Base-by-base conservation (phyloP, 1,140 invertebrate genomes). In the Ladona fulva region DNA sequence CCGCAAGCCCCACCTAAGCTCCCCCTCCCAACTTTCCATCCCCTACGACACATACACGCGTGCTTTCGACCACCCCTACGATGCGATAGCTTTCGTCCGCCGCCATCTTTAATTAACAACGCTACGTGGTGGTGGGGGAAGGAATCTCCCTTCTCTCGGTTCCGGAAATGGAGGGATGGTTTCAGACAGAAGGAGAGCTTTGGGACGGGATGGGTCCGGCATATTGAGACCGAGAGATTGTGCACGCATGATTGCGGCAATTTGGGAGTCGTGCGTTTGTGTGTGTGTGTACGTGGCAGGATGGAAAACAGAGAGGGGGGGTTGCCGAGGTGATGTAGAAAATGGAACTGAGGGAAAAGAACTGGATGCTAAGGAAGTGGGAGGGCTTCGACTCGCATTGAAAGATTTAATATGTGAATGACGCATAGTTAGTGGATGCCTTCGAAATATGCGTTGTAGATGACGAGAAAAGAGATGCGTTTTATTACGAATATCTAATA, bases 61-160 rank as follows among this genome's bases (percentile, higher is more conserved):
- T 37, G 29, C 29, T 37, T 66, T 66, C 52, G 16, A 66, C 52
- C 14, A 19, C 52, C 52, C 14, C 52, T 66, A 66, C 52, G 52
- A 66, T 6, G 52, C 52, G 52, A 66, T 66, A 66, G 52, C 52
- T 66, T 66, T 66, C 52, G 52, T 22, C 52, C 52, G 52, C 14
- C 52, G 52, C 52, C 52, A 66, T 66, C 52, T 66, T 66, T 66
- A 66, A 66, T 66, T 66, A 66, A 66, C 52, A 66, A 22, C 52
- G 52, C 52, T 3, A 12, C 52, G 3, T 66, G 52, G 52, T 66
- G 52, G 52, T 66, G 52, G 52, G 52, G 52, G 52, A 12, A 66
- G 52, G 52, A 66, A 37, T 37, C 29, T 37, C 29, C 29, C 29
- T 5, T 37, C 29, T 37, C 29, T 8, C 29, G 29, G 29, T 37